Evolutionary conservation across 2,888 invertebrate species (phyloP).

Genomic region (Dichetophora obliterata): DNA sequence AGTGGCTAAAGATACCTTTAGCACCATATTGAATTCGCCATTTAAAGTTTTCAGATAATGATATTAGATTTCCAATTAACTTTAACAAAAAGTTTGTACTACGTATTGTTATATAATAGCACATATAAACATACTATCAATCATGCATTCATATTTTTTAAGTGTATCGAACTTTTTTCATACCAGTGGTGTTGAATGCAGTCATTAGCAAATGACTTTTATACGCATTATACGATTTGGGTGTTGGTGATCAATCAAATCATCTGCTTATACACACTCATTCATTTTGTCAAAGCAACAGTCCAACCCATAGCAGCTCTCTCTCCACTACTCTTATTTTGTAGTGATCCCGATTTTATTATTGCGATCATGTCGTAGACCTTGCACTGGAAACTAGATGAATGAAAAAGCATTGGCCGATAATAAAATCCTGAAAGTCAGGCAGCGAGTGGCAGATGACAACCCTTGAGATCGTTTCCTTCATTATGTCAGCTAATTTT

Average conservation of each 20-base stretch:
- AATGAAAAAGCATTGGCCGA: neutral
- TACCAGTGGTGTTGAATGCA: neutral
- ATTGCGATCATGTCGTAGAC: conserved; percentile 16
- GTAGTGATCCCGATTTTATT: conserved; percentile 26
- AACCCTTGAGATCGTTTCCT: neutral
- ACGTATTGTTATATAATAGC: too few relatives aligned
- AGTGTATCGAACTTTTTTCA: neutral
- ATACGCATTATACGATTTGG: conserved; percentile 24
- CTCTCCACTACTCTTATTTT: neutral
- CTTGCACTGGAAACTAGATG: neutral
- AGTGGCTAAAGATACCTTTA: too few relatives aligned
- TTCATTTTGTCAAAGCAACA: conserved; percentile 36
- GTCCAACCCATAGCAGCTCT: neutral
- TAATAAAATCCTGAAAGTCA: neutral
- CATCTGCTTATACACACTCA: conserved; percentile 18
- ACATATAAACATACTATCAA: too few relatives aligned
- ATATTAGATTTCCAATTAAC: too few relatives aligned
- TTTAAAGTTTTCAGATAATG: too few relatives aligned
- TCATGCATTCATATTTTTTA: neutral
- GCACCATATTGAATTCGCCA: too few relatives aligned
- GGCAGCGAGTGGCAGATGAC: conserved; percentile 12
- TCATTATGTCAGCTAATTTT: conserved; percentile 22
- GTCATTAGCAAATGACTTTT: conserved; percentile 25
- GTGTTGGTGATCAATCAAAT: conserved; percentile 39
- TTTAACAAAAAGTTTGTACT: too few relatives aligned